phyloP scores from a whole-genome alignment of 1,140 invertebrate genomes.

The Holcopasites calliopsidis region DNA sequence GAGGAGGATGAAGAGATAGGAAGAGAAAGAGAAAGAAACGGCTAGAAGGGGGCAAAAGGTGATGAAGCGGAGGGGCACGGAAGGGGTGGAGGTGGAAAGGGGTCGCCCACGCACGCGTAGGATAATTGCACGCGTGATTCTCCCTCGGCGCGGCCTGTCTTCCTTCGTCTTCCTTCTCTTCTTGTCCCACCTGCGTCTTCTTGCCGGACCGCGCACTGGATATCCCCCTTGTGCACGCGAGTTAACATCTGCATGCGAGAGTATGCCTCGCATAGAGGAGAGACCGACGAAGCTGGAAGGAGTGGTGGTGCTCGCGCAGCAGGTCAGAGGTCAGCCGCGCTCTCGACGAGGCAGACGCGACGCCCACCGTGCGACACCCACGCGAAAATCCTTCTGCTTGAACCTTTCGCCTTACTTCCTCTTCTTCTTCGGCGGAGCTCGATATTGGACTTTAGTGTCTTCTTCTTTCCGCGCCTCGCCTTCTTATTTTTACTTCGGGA shows the following conservation, averaged over 20 bases:
- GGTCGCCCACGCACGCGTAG: conserved; percentile 75
- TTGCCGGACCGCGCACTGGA: conserved; percentile 38
- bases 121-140: conserved; percentile 79
- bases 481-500: conserved; percentile 43
- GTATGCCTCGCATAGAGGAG: conserved; percentile 44
- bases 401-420: conserved; percentile 54
- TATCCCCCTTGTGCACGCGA: conserved; percentile 53
- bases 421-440: too few relatives aligned
- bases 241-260: conserved; percentile 71
- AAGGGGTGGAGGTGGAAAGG: conserved; percentile 49
- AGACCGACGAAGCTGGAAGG: conserved; percentile 29
- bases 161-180: conserved; percentile 25
- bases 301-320: conserved; percentile 64
- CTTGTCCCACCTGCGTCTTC: not conserved
- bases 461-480: conserved; percentile 51
- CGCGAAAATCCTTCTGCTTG: conserved; percentile 63
- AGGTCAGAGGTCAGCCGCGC: conserved; percentile 64
- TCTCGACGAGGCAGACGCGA: conserved; percentile 76
- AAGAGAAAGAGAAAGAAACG: conserved; percentile 7
- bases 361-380: conserved; percentile 77
- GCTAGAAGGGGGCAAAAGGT: conserved; percentile 35
- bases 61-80: conserved; percentile 14
- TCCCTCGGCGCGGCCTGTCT: conserved; percentile 71
- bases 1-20: conserved; percentile 6
- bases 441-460: conserved; percentile 15